Percentiles rank a stretch among this genome's conserved stretches.
These are phyloP conservation scores for Amorpha juglandis DNA, from an alignment of 2,888 invertebrate species.

Conservation along the genomic window DNA sequence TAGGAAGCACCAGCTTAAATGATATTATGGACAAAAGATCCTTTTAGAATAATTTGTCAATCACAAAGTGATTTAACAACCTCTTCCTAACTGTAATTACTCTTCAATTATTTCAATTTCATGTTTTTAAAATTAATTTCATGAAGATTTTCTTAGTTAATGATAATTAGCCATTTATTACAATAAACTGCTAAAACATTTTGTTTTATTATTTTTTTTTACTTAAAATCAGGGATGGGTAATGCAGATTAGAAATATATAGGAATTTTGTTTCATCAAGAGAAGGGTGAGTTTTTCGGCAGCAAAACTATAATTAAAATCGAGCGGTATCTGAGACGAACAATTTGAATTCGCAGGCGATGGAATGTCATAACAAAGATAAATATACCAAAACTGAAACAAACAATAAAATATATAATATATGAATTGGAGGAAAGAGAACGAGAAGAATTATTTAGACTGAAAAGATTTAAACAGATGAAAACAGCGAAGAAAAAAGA, in stretches of 20 bases:
- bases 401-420: constrained; percentile 46
- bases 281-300: constrained; percentile 35
- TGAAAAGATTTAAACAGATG: constrained; percentile 51
- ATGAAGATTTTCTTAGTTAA: background rate
- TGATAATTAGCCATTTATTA: background rate
- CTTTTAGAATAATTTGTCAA: background rate
- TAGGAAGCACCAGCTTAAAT: background rate
- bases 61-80: background rate
- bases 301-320: constrained; percentile 32
- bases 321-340: constrained; percentile 33
- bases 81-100: background rate
- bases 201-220: background rate
- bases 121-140: background rate
- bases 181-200: background rate
- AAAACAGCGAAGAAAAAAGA: constrained; percentile 33
- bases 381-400: constrained; percentile 46
- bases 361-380: constrained; percentile 50
- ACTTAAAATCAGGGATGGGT: too few relatives aligned
- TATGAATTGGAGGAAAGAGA: constrained; percentile 50
- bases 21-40: background rate
- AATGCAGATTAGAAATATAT: too few relatives aligned
- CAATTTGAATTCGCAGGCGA: constrained; percentile 46
- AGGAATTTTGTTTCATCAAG: background rate
- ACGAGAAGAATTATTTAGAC: constrained; percentile 52
- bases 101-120: background rate